These are phyloP conservation scores for Megaceryle torquata DNA, from an alignment of 2,113 vertebrate species.

Conservation along the genomic window DNA sequence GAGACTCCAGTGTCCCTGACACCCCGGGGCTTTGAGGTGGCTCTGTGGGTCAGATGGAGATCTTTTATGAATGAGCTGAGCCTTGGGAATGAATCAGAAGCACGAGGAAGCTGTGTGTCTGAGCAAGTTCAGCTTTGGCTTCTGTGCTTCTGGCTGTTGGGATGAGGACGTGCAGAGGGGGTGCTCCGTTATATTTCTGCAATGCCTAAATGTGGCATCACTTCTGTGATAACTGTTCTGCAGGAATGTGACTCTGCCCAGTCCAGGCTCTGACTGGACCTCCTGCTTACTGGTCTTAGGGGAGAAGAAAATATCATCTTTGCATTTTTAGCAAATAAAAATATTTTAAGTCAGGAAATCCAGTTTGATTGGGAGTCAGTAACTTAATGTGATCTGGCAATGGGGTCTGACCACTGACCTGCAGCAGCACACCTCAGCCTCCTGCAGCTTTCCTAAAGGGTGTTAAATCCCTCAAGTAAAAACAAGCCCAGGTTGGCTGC, in stretches of 20 bases:
- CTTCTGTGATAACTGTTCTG: not conserved
- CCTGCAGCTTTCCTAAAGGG: not conserved
- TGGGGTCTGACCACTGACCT: not conserved
- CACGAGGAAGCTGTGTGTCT: not conserved
- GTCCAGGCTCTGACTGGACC: not conserved
- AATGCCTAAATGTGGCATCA: rapidly evolving
- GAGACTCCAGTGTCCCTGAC: not conserved
- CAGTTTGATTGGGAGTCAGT: not conserved
- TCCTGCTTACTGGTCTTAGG: not conserved
- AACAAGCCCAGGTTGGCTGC: not conserved
- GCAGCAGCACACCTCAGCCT: not conserved
- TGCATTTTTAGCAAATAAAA: not conserved
- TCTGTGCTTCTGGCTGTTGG: not conserved
- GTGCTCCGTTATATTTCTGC: rapidly evolving
- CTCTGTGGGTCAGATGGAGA: not conserved
- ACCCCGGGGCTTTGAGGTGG: not conserved
- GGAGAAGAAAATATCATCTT: not conserved
- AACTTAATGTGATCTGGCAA: not conserved
- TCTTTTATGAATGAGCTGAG: constrained; percentile 38
- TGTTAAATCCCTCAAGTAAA: not conserved
- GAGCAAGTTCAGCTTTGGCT: not conserved
- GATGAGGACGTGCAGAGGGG: not conserved
- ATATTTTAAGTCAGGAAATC: not conserved
- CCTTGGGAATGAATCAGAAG: not conserved
- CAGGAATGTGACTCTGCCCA: not conserved